Base-by-base conservation (phyloP, 2,888 invertebrate species). In the Plutella xylostella region DNA sequence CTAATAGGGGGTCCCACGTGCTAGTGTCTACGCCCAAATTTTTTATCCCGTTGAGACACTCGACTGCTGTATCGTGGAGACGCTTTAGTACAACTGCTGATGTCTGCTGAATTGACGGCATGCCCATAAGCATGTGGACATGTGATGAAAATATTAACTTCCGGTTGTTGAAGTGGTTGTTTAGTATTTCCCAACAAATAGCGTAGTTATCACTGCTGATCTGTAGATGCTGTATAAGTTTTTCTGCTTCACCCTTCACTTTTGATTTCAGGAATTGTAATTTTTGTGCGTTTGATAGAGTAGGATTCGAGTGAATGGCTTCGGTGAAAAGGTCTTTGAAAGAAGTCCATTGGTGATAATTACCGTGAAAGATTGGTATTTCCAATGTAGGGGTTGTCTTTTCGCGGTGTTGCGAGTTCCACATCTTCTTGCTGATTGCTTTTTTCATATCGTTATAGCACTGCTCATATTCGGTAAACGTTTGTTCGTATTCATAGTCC, bases 281-380 rank as follows among this genome's bases (percentile, higher is more conserved):
- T 31, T 51, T 46, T 33, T 51, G 46, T 9, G 28, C 41, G 11
- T 15, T 28, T 30, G 41, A 30, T 12, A 28, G 25, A 4, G 11
- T 19, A 2, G 11, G 18, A 35, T 54, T 54, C 12, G 28, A 39
- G 37, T 50, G 50, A 34, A 54, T 51, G 4, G 45, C 42, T 43
- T 52, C 51, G 4, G 11, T 45, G 34, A 54, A 52, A 11, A 54
- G 30, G 33, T 51, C 51, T n/a, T 50, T 47, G 44, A 51, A 47
- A 6, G 50, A 45, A 15, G 43, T 38, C 50, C 50, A 48, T 18
- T 49, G 40, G n/a, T 48, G 28, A 33, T 51, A 54, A 17, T 45
- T 45, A 12, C 52, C 52, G 12, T 30, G 30, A 9, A 53, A 52
- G 9, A 17, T 31, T 1, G 52, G 51, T 12, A 51, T 47, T 15